Evolutionary conservation across 1,140 invertebrate genomes (phyloP).

Genomic region (Pogonomyrmex californicus): DNA sequence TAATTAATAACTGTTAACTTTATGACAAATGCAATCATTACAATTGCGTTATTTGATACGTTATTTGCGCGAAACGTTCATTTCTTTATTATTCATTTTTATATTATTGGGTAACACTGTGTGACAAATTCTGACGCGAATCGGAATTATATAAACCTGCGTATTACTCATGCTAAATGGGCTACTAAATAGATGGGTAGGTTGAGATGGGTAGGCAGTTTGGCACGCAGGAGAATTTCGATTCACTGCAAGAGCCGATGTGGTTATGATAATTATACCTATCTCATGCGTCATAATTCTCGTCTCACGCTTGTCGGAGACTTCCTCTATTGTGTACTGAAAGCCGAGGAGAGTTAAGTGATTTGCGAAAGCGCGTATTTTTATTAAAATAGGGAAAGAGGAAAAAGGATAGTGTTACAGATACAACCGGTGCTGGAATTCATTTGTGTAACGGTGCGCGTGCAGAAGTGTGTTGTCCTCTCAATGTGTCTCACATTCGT

Average conservation of each 20-base stretch:
- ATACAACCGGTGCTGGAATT: background rate
- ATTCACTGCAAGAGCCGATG: constrained; percentile 14
- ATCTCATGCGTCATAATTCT: constrained; percentile 35
- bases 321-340: constrained; percentile 38
- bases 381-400: constrained; percentile 22
- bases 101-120: background rate
- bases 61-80: background rate
- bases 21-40: background rate
- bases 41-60: background rate
- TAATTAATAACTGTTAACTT: background rate
- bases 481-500: background rate
- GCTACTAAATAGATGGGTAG: constrained; percentile 15
- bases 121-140: background rate
- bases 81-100: background rate
- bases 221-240: constrained; percentile 59
- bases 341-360: constrained; percentile 37
- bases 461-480: background rate
- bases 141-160: constrained; percentile 24
- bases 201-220: constrained; percentile 59
- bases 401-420: background rate
- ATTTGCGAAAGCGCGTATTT: constrained; percentile 28
- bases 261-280: constrained; percentile 66
- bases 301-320: constrained; percentile 38
- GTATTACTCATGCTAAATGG: constrained; percentile 63
- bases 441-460: background rate